phyloP scores from a whole-genome alignment of 2,797 vertebrate species.

The Sebastes iracundus region DNA sequence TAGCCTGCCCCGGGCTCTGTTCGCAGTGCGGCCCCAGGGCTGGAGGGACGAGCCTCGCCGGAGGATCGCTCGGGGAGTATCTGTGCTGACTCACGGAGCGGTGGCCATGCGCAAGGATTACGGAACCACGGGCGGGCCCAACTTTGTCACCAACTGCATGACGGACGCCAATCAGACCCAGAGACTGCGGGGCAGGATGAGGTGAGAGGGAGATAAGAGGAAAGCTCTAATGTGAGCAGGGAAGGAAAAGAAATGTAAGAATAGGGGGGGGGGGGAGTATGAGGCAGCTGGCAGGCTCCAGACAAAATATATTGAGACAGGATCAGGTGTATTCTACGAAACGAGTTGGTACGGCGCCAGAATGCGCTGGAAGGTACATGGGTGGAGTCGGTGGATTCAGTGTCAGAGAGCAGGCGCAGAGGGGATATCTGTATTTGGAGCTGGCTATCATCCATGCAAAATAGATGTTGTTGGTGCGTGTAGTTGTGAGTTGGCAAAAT shows the following conservation, averaged over 20 bases:
- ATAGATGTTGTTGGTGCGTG: constrained; percentile 75
- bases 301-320: constrained; percentile 25
- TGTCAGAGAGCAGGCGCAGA: constrained; percentile 60
- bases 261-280: neutral
- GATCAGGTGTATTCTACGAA: constrained; percentile 28
- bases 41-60: constrained; percentile 91
- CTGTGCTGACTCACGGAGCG: constrained; percentile 92
- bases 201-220: constrained; percentile 65
- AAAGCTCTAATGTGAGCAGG: neutral
- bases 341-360: constrained; percentile 37
- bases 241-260: constrained; percentile 3
- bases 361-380: constrained; percentile 37
- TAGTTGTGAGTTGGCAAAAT: constrained; percentile 77
- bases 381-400: constrained; percentile 40
- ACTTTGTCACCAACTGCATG: constrained; percentile 93
- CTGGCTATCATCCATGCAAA: constrained; percentile 74
- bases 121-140: constrained; percentile 87
- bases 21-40: constrained; percentile 92
- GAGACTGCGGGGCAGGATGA: constrained; percentile 83
- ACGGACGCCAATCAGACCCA: constrained; percentile 90
- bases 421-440: constrained; percentile 67
- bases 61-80: constrained; percentile 90
- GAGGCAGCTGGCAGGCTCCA: constrained; percentile 15
- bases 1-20: constrained; percentile 88
- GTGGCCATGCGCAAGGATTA: constrained; percentile 91